phyloP scores from a whole-genome alignment of 2,113 vertebrate genomes.

The Oxygymnocypris stewartii region DNA sequence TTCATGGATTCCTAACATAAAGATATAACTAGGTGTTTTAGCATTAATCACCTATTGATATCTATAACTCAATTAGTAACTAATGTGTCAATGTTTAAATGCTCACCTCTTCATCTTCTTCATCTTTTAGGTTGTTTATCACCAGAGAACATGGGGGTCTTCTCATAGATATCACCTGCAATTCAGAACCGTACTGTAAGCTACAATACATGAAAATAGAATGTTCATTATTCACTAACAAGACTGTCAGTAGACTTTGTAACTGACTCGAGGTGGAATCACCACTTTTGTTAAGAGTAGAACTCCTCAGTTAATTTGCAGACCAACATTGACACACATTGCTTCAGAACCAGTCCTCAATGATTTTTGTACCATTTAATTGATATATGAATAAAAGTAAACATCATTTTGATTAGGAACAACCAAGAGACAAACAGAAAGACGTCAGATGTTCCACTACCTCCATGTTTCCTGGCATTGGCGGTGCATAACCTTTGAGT shows the following conservation, averaged over 20 bases:
- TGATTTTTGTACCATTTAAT: background rate
- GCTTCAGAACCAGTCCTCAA: background rate
- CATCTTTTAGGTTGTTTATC: constrained; percentile 57
- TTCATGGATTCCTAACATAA: background rate
- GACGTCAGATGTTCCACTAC: constrained; percentile 50
- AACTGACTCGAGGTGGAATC: background rate
- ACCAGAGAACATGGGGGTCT: constrained; percentile 65
- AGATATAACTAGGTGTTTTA: background rate
- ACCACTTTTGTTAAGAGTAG: background rate
- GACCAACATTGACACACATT: background rate
- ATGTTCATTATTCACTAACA: background rate
- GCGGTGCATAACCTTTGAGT: constrained; percentile 69
- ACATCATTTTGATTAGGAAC: background rate
- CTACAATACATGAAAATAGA: background rate
- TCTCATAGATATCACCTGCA: constrained; percentile 56
- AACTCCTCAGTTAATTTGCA: background rate
- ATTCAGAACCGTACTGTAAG: background rate
- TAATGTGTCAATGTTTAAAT: background rate
- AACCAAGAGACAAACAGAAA: background rate
- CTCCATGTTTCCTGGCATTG: constrained; percentile 64
- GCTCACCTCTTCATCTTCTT: constrained; percentile 63
- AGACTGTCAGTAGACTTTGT: background rate
- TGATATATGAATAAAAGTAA: background rate
- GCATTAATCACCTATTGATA: background rate
- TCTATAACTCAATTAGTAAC: background rate